A percentile compares a stretch with the other conserved stretches of the same genome.
phyloP scores from a whole-genome alignment of 2,888 invertebrate species.

The Alviniconcha strummeri region DNA sequence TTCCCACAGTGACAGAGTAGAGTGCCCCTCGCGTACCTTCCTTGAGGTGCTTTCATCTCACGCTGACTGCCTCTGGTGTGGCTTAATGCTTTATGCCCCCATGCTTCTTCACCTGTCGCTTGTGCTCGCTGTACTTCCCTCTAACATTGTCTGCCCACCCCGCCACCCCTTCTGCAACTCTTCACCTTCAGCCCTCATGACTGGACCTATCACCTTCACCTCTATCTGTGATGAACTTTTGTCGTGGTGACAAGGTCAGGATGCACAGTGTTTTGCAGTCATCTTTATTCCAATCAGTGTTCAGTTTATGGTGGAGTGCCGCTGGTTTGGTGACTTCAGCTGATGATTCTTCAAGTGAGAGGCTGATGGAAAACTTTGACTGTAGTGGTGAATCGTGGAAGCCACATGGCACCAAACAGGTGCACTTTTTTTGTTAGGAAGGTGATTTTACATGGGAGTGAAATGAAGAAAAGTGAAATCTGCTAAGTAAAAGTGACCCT shows the following conservation, averaged over 20 bases:
- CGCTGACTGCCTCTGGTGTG: too few species aligned
- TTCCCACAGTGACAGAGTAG: not conserved
- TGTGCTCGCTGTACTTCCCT: not conserved
- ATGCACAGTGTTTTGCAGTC: not conserved
- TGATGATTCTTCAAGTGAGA: not conserved
- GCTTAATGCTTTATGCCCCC: too few species aligned
- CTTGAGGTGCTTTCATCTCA: too few species aligned
- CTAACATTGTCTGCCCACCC: too few species aligned
- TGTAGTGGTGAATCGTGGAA: not conserved
- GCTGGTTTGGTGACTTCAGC: not conserved
- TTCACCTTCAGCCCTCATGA: slow-evolving; percentile 3
- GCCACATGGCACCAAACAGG: not conserved
- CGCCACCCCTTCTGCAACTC: too few species aligned
- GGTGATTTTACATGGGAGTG: not conserved
- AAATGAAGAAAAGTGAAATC: not conserved
- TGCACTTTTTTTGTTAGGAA: not conserved
- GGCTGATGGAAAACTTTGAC: not conserved
- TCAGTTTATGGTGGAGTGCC: not conserved
- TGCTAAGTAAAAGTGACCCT: not conserved
- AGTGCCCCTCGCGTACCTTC: not conserved
- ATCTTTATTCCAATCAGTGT: not conserved
- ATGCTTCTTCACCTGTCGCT: not conserved
- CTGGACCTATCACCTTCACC: slow-evolving; percentile 25
- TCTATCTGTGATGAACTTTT: slow-evolving; percentile 23
- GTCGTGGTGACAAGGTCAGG: slow-evolving; percentile 6